Evolutionary conservation across 92 coral and sea anemone genomes (phyloP), one percentile per base, ranked within the genome.

Genomic region (Porites rus): DNA sequence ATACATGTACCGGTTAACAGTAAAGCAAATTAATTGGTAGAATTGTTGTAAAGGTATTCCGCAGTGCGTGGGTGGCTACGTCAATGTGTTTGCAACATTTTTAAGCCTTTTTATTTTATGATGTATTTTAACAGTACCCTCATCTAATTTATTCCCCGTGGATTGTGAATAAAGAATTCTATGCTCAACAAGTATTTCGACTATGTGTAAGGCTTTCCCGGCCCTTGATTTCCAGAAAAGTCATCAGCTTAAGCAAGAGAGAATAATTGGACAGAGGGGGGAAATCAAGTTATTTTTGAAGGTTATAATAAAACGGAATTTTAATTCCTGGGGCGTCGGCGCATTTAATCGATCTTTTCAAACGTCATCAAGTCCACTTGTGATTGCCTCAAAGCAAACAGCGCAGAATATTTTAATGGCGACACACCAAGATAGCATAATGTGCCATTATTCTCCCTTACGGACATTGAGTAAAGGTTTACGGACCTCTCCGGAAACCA

Each of bases 111-210:
- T 83, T 83, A 73, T 62, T 83, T 83, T 83, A 74, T 73, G 79
- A 71, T 73, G 81, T 91, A 80, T 88, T 91, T 91, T 91, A 91
- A 17, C 84, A 88, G 86, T 78, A 64, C 88, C 87, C 78, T 65
- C 92, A 74, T 59, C 90, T 91, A 91, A 91, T 88, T 91, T 91
- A 91, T 91, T 88, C 79, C 76, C 46, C 64, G 73, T 74, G 73
- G 80, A 73, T 79, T 87, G 87, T 81, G 87, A 87, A 87, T 87
- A 87, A 87, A 87, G 72, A 83, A 75, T 62, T 28, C 91, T 65
- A 56, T 80, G 80, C 63, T 73, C 79, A 79, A 56, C 56, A 61
- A 21, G 53, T 74, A 11, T 13, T 81, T 10, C 46, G 43, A 4
- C 74, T 12, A 11, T 4, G 12, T 78, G n/a, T 65, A 1, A 54